phyloP scores from a whole-genome alignment of 1,140 invertebrate genomes.

The Eupeodes corollae region DNA sequence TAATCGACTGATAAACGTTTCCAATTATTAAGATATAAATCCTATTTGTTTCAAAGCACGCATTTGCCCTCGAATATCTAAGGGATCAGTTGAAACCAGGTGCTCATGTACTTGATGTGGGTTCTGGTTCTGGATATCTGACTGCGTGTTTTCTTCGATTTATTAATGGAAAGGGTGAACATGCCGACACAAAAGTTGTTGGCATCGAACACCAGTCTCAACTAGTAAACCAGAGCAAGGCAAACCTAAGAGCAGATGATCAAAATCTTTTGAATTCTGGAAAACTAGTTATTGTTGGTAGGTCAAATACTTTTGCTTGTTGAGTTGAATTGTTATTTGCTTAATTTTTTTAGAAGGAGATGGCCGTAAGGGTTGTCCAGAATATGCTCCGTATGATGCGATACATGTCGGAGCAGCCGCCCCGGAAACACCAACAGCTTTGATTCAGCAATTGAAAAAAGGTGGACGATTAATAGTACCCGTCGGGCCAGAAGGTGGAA shows the following conservation, averaged over 20 bases:
- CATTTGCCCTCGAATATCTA: constrained; percentile 82
- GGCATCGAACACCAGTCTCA: constrained; percentile 91
- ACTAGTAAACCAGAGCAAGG: constrained; percentile 58
- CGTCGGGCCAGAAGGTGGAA: constrained; percentile 69
- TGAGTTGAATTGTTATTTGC: not conserved
- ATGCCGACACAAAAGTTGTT: constrained; percentile 57
- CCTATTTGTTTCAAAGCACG: constrained; percentile 50
- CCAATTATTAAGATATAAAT: not conserved
- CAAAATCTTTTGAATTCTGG: constrained; percentile 51
- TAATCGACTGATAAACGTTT: no score
- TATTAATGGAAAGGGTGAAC: constrained; percentile 30
- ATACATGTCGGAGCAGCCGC: constrained; percentile 92
- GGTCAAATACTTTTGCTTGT: constrained; percentile 12
- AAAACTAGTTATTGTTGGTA: constrained; percentile 59
- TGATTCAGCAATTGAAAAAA: constrained; percentile 54
- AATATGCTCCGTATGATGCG: constrained; percentile 72
- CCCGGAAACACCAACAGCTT: constrained; percentile 58
- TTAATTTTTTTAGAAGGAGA: constrained; percentile 55
- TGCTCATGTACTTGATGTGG: constrained; percentile 79
- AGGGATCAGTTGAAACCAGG: constrained; percentile 71
- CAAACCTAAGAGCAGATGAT: constrained; percentile 67
- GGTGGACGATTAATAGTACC: constrained; percentile 88
- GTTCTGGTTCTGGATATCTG: constrained; percentile 90
- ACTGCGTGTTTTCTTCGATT: constrained; percentile 80
- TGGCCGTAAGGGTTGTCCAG: constrained; percentile 62